phyloP scores from a whole-genome alignment of 2,797 vertebrate species.

The Synanceia verrucosa region DNA sequence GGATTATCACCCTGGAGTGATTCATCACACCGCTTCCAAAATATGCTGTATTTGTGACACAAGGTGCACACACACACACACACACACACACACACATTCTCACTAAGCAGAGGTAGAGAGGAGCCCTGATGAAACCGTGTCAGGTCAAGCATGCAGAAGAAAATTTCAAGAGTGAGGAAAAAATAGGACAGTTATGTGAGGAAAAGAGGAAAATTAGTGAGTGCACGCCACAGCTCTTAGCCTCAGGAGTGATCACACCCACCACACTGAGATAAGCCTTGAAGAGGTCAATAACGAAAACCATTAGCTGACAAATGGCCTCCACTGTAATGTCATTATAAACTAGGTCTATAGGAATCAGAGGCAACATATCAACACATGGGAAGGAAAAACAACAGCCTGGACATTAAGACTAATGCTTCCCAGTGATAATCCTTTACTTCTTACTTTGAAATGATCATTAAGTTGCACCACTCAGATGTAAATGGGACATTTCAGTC shows the following conservation, averaged over 20 bases:
- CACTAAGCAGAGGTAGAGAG: background rate
- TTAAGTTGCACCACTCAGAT: slow-evolving; percentile 44
- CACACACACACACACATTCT: background rate
- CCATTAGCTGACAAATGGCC: slow-evolving; percentile 71
- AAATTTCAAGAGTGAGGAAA: slow-evolving; percentile 24
- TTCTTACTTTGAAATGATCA: slow-evolving; percentile 48
- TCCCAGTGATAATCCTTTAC: slow-evolving; percentile 36
- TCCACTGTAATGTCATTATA: slow-evolving; percentile 55
- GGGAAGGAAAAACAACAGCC: slow-evolving; percentile 39
- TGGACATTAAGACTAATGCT: slow-evolving; percentile 50
- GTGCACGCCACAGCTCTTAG: slow-evolving; percentile 26
- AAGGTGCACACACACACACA: background rate
- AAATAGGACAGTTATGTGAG: slow-evolving; percentile 16
- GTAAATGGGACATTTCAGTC: slow-evolving; percentile 51
- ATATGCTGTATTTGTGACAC: background rate
- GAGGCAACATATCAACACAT: slow-evolving; percentile 43
- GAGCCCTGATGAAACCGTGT: slow-evolving; percentile 9
- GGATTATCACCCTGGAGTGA: slow-evolving; percentile 43
- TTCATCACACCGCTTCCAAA: slow-evolving; percentile 42
- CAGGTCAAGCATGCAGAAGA: slow-evolving; percentile 12
- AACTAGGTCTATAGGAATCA: slow-evolving; percentile 34
- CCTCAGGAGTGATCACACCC: slow-evolving; percentile 56
- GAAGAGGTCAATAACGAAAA: slow-evolving; percentile 67
- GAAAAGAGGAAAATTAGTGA: slow-evolving; percentile 44
- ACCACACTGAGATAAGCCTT: slow-evolving; percentile 56